These are phyloP conservation scores for Notothenia coriiceps DNA, from an alignment of 2,113 vertebrate genomes.

Conservation along the genomic window DNA sequence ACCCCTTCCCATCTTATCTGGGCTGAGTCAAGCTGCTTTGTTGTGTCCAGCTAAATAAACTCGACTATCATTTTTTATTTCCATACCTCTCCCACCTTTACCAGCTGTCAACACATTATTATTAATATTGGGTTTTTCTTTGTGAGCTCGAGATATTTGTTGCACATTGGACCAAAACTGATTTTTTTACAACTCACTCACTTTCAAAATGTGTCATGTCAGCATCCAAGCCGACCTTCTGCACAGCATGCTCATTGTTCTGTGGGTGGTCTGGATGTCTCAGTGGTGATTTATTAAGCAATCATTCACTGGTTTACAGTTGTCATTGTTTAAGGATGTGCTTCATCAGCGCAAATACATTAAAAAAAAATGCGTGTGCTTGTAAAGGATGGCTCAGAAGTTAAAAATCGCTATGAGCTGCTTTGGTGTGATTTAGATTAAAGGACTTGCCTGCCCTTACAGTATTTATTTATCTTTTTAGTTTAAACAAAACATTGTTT, in stretches of 20 bases:
- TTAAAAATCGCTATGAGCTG: background rate
- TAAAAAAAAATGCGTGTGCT: background rate
- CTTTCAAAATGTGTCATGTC: conserved; percentile 13
- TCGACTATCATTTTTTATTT: too few species aligned
- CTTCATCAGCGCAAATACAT: background rate
- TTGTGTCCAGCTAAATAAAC: too few species aligned
- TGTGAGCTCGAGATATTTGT: background rate
- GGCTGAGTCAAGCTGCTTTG: background rate
- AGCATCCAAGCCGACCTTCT: background rate
- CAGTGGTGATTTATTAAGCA: conserved; percentile 11
- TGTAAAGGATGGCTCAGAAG: background rate
- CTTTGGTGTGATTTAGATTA: too few species aligned
- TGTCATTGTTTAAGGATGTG: conserved; percentile 17
- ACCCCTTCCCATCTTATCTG: background rate
- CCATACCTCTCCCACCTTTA: background rate
- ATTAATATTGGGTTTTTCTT: background rate
- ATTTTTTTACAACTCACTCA: background rate
- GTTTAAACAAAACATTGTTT: background rate
- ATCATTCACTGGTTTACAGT: conserved; percentile 4
- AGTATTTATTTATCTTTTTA: too few species aligned
- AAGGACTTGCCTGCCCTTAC: too few species aligned
- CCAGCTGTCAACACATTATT: background rate
- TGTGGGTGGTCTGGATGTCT: conserved; percentile 3
- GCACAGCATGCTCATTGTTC: background rate
- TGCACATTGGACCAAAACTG: background rate